phyloP scores from a whole-genome alignment of 2,888 invertebrate genomes.

The Sinopyrophorus schimmeli region DNA sequence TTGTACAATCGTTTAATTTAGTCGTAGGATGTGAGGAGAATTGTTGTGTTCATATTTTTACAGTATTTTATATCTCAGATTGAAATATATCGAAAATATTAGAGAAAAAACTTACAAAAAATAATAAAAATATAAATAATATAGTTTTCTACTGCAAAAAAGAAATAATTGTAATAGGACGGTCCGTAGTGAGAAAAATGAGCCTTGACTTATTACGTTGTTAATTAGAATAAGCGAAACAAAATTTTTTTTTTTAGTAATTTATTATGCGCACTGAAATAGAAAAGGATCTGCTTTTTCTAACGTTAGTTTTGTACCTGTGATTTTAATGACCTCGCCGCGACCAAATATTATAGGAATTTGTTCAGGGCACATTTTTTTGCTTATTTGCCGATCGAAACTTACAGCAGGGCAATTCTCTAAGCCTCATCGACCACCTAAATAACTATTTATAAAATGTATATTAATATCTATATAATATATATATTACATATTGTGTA shows the following conservation, averaged over 20 bases:
- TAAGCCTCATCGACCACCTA: conserved; percentile 45
- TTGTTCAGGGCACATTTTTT: conserved; percentile 40
- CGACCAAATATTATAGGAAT: conserved; percentile 48
- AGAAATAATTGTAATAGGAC: background rate
- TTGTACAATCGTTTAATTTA: conserved; percentile 17
- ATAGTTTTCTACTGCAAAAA: conserved; percentile 27
- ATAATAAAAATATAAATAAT: conserved; percentile 39
- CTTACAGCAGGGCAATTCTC: conserved; percentile 53
- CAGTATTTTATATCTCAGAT: conserved; percentile 57
- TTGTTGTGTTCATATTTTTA: conserved; percentile 57
- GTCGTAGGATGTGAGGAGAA: conserved; percentile 48
- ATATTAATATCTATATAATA: conserved; percentile 5
- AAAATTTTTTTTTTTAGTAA: conserved; percentile 8
- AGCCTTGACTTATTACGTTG: conserved; percentile 23
- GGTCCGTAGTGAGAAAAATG: conserved; percentile 35
- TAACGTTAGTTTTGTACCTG: conserved; percentile 46
- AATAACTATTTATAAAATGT: conserved; percentile 19
- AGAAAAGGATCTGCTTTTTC: conserved; percentile 16
- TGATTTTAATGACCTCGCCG: conserved; percentile 52
- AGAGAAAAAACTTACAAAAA: conserved; percentile 45
- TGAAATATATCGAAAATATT: conserved; percentile 44
- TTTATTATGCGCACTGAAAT: conserved; percentile 1
- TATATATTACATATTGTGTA: conserved; percentile 12
- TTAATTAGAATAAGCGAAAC: background rate
- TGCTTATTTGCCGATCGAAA: conserved; percentile 30